These are phyloP conservation scores for Scotopteryx bipunctaria DNA, from an alignment of 2,888 invertebrate species.

Conservation along the genomic window DNA sequence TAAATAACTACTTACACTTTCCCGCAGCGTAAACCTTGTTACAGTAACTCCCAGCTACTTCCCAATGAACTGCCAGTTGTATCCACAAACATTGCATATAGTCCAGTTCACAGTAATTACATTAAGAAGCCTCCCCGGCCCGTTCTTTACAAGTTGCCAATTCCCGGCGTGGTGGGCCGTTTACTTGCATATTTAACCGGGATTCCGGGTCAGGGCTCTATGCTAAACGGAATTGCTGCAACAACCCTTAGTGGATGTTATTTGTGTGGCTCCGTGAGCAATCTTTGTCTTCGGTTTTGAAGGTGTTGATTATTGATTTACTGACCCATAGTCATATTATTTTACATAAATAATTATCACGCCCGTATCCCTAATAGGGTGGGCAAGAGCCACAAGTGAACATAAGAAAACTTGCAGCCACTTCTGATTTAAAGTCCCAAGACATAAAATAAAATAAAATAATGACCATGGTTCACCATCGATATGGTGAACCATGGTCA, in stretches of 20 bases:
- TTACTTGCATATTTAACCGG: slow-evolving; percentile 66
- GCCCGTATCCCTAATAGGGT: too few relatives aligned
- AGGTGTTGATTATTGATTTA: neutral
- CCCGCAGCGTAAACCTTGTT: slow-evolving; percentile 7
- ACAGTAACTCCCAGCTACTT: slow-evolving; percentile 23
- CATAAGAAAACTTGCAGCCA: too few relatives aligned
- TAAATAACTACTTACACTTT: neutral
- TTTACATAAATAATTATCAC: too few relatives aligned
- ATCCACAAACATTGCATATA: slow-evolving; percentile 42
- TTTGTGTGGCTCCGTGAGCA: slow-evolving; percentile 40
- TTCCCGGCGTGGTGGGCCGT: slow-evolving; percentile 56
- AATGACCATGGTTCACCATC: too few relatives aligned
- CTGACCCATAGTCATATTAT: too few relatives aligned
- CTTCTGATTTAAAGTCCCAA: too few relatives aligned
- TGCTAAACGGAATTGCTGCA: slow-evolving; percentile 48
- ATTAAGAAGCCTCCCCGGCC: slow-evolving; percentile 56
- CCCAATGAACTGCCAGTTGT: slow-evolving; percentile 40
- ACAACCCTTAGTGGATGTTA: slow-evolving; percentile 49
- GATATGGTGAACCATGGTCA: too few relatives aligned
- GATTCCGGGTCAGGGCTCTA: slow-evolving; percentile 40
- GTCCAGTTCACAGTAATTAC: slow-evolving; percentile 54
- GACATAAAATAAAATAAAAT: too few relatives aligned
- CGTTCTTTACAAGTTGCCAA: slow-evolving; percentile 58
- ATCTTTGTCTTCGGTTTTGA: slow-evolving; percentile 37
- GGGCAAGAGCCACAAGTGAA: too few relatives aligned